Conservation (phyloP, 2,113 vertebrate genomes). For the Brachypodius melanocephalos region DNA sequence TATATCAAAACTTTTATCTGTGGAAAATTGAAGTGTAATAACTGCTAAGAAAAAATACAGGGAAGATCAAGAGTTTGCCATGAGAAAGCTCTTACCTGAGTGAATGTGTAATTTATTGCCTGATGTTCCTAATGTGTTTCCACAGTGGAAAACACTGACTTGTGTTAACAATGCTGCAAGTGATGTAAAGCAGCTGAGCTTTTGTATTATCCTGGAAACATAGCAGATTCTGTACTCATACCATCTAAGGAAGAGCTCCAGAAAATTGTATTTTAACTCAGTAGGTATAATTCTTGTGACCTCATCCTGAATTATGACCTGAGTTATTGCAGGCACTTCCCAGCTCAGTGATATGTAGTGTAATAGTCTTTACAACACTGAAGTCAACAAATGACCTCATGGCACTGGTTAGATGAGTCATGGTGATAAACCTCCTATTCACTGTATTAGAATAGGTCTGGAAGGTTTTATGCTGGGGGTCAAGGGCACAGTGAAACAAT, state of each 20-base stretch:
- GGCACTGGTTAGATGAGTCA: background rate
- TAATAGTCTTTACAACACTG: background rate
- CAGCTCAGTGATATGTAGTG: background rate
- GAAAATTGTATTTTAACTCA: background rate
- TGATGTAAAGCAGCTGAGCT: background rate
- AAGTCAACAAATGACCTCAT: slow-evolving; percentile 24
- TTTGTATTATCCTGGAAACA: background rate
- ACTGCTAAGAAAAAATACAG: background rate
- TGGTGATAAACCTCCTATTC: background rate
- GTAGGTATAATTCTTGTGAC: background rate
- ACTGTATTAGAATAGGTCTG: background rate
- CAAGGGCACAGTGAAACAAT: background rate
- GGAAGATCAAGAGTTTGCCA: background rate
- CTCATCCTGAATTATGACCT: background rate
- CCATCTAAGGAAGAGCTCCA: background rate
- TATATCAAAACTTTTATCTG: background rate
- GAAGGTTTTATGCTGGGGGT: background rate
- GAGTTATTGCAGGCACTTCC: background rate
- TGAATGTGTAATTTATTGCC: background rate
- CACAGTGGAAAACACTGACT: background rate
- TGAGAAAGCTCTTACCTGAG: background rate
- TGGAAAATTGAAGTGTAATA: background rate
- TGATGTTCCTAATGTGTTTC: background rate
- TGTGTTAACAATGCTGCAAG: background rate
- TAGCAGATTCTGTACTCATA: rapidly evolving